Percentiles rank a stretch among this genome's conserved stretches.
Evolutionary conservation across 2,113 vertebrate species (phyloP).

Genomic region (Odontesthes bonariensis): DNA sequence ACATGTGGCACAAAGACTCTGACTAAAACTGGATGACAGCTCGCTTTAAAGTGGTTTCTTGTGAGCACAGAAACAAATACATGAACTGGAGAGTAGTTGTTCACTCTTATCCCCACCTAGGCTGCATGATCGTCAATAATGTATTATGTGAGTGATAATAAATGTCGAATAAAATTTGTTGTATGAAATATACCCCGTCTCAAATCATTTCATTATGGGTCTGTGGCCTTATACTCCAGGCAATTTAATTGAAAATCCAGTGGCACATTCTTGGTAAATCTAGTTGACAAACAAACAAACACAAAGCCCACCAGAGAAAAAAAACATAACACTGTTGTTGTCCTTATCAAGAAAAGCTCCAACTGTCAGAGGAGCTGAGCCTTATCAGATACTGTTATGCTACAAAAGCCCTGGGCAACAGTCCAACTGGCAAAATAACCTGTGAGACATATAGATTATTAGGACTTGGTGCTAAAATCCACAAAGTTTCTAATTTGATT

Average conservation of each 20-base stretch:
- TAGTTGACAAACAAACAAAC: conserved; percentile 9
- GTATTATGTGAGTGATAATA: background rate
- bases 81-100: background rate
- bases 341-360: too few relatives aligned
- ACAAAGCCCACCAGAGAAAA: background rate
- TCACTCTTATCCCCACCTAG: background rate
- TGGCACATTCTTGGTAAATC: background rate
- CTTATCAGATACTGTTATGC: background rate
- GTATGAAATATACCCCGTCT: background rate
- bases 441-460: background rate
- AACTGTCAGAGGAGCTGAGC: background rate
- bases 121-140: background rate
- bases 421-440: background rate
- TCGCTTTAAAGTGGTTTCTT: background rate
- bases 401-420: background rate
- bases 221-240: background rate
- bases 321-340: background rate
- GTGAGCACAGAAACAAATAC: background rate
- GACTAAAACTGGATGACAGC: background rate
- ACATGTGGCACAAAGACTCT: conserved; percentile 8
- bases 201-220: background rate
- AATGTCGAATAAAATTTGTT: background rate
- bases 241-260: background rate
- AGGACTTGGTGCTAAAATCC: background rate
- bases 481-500: background rate